phyloP scores from a whole-genome alignment of 2,797 vertebrate genomes.

The Monodelphis domestica region DNA sequence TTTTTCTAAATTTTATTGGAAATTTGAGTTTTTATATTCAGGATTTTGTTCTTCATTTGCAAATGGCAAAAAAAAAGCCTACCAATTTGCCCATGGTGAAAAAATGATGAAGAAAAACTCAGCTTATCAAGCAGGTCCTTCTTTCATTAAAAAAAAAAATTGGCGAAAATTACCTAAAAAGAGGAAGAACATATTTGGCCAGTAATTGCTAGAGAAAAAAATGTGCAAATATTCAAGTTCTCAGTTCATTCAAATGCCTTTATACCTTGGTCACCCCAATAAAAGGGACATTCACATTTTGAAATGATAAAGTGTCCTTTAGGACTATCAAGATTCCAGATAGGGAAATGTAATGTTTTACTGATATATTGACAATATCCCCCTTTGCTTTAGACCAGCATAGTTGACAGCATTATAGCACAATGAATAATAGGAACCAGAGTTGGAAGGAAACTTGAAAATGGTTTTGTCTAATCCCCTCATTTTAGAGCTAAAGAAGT shows the following conservation, averaged over 20 bases:
- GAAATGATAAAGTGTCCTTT: background rate
- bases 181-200: background rate
- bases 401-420: background rate
- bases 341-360: background rate
- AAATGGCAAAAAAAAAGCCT: background rate
- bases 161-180: background rate
- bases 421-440: background rate
- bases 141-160: background rate
- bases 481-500: background rate
- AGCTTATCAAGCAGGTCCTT: background rate
- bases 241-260: background rate
- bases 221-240: background rate
- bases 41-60: background rate
- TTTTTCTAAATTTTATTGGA: slow-evolving; percentile 7
- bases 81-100: background rate
- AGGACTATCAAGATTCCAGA: background rate
- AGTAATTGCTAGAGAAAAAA: background rate
- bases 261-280: background rate
- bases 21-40: background rate
- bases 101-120: background rate
- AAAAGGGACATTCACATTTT: background rate
- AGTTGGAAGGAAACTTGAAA: background rate
- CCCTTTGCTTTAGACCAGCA: background rate
- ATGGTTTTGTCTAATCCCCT: background rate
- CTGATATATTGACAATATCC: background rate